These are phyloP conservation scores for Nixonia krombeini DNA, from an alignment of 1,140 invertebrate genomes.

Conservation along the genomic window DNA sequence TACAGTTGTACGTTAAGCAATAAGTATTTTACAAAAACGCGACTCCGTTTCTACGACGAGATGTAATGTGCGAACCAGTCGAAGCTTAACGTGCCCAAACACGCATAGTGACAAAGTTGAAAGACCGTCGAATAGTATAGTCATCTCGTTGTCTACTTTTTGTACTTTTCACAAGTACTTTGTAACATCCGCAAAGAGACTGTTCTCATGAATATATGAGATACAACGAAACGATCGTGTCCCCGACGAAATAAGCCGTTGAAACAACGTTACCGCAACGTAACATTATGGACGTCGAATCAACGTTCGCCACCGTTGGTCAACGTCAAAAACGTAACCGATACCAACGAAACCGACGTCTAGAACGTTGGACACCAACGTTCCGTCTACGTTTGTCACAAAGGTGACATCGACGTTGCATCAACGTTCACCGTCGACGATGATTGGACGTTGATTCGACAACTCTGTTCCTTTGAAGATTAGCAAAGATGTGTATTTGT, in stretches of 20 bases:
- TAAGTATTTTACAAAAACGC: neutral
- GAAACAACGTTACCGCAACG: no score
- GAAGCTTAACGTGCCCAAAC: slow-evolving; percentile 11
- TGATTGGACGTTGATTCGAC: no score
- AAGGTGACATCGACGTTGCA: no score
- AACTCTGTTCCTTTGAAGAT: no score
- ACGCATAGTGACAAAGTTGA: neutral
- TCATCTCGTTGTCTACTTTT: slow-evolving; percentile 29
- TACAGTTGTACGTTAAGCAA: neutral
- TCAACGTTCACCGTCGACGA: no score
- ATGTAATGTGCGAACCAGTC: slow-evolving; percentile 9
- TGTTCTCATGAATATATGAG: slow-evolving; percentile 23
- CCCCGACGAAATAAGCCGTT: slow-evolving; percentile 8
- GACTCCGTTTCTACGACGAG: neutral
- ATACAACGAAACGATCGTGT: slow-evolving; percentile 25
- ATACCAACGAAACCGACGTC: no score
- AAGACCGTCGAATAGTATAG: slow-evolving; percentile 5
- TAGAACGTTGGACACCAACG: no score
- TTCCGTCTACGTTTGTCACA: no score
- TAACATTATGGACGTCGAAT: no score
- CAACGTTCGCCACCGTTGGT: no score
- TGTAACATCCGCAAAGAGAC: slow-evolving; percentile 19
- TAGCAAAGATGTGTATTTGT: no score
- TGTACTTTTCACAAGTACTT: slow-evolving; percentile 39
- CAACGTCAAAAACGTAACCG: no score